Base-by-base conservation (phyloP, 1,140 invertebrate species). In the Nasonia vitripennis region DNA sequence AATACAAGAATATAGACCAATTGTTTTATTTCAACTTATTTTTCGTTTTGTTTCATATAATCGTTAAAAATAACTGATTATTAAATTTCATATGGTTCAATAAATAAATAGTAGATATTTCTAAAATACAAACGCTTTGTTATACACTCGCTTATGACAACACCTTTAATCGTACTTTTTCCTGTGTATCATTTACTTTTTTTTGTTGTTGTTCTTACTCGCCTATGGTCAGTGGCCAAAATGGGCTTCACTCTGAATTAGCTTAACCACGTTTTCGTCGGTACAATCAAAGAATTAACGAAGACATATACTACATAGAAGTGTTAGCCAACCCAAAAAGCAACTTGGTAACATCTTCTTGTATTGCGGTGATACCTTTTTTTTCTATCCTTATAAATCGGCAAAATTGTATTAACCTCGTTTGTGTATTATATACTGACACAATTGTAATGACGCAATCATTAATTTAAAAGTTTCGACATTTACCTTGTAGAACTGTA, bases 341-440 rank as follows among this genome's bases (percentile, higher is more conserved):
- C 68, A 48, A 81, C 68, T 81, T 70, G 67, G 67, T 55, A 67
- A 37, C 48, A 67, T 37, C 55, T 68, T 14, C 73, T 14, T 31
- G 34, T 17, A 79, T 79, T 45, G 78, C 78, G 10, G 34, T 23
- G 37, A 79, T 62, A 79, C 41, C 34, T 31, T 78, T 51, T 31
- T 79, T 79, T 79, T 41, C 62, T 68, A 68, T 79, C 41, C 62
- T 23, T 27, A 27, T 68, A 79, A 41, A 79, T 68, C 67, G 67
- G 17, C 34, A 41, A 68, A 2, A 31, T 62, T 23, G 51, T 62
- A 11, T 27, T 37, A 31, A 17, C 48, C 78, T 80, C 20, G 34
- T 34, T 67, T 68, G 34, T 23, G 45, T 78, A 41, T 78, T 45
- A 2, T 68, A 68, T 37, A 17, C 62, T 67, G 62, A 68, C 20